Conservation (phyloP, 2,113 vertebrate species). For the Cynoglossus semilaevis region DNA sequence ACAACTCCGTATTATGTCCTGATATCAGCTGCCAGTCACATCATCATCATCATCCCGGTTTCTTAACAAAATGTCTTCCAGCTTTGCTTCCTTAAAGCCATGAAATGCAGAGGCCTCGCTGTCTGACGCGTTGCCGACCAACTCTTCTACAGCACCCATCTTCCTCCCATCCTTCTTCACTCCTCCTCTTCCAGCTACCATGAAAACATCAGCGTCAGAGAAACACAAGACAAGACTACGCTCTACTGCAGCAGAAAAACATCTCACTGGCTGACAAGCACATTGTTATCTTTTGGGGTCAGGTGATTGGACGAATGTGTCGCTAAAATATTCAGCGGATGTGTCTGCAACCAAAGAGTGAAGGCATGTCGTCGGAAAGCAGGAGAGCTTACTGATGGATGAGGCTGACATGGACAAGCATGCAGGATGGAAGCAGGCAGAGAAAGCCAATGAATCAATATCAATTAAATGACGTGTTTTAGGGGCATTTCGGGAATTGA, state of each 20-base stretch:
- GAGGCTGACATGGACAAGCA: slow-evolving; percentile 47
- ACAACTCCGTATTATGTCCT: slow-evolving; percentile 8
- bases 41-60: slow-evolving; percentile 73
- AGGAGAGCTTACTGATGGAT: slow-evolving; percentile 31
- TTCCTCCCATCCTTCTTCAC: slow-evolving; percentile 84
- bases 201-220: slow-evolving; percentile 88
- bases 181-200: slow-evolving; percentile 87
- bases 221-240: slow-evolving; percentile 74
- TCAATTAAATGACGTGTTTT: neutral
- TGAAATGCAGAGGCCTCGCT: slow-evolving; percentile 94
- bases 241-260: slow-evolving; percentile 26
- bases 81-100: slow-evolving; percentile 91
- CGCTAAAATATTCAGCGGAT: slow-evolving; percentile 29
- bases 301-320: slow-evolving; percentile 22
- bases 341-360: slow-evolving; percentile 38
- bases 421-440: slow-evolving; percentile 53
- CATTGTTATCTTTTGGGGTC: slow-evolving; percentile 3
- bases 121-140: slow-evolving; percentile 90
- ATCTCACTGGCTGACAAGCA: slow-evolving; percentile 25
- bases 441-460: neutral
- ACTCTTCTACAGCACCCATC: slow-evolving; percentile 85
- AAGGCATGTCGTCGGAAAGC: slow-evolving; percentile 31
- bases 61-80: slow-evolving; percentile 83
- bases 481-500: neutral
- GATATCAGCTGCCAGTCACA: slow-evolving; percentile 42